Percentiles rank a stretch among this genome's conserved stretches.
Evolutionary conservation across 2,888 invertebrate species (phyloP).

Genomic region (Gandaritis pyraliata): DNA sequence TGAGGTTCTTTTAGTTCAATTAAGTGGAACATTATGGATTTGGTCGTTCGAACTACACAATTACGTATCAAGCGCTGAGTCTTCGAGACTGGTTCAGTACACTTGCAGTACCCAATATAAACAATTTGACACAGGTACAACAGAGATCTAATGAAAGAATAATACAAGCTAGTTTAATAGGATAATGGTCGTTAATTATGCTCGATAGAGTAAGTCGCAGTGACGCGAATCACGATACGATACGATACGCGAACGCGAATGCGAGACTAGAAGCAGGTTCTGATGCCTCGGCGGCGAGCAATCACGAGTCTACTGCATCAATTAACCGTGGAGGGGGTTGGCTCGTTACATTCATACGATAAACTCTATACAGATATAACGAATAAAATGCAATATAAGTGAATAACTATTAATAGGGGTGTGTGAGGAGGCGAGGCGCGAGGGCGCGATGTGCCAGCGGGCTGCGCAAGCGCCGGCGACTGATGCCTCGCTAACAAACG

Average conservation of each 20-base stretch:
- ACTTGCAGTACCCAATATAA: constrained; percentile 78
- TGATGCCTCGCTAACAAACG: too few species aligned
- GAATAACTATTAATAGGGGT: constrained; percentile 52
- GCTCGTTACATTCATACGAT: constrained; percentile 62
- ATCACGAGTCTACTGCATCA: constrained; percentile 83
- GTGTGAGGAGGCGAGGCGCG: constrained; percentile 27
- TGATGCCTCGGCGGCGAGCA: constrained; percentile 68
- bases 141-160: constrained; percentile 84
- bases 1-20: constrained; percentile 56
- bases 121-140: constrained; percentile 83
- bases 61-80: constrained; percentile 71
- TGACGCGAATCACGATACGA: constrained; percentile 60
- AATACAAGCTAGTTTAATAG: constrained; percentile 81
- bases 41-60: constrained; percentile 72
- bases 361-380: constrained; percentile 58
- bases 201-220: constrained; percentile 70
- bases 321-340: constrained; percentile 79
- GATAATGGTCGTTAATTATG: constrained; percentile 82
- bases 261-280: constrained; percentile 82
- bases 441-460: not conserved
- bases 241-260: constrained; percentile 72
- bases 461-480: not conserved
- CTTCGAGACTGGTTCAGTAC: constrained; percentile 69
- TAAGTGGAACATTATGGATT: constrained; percentile 67
- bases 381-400: constrained; percentile 63